Conservation (phyloP, 2,113 vertebrate species). For the Anguilla rostrata region DNA sequence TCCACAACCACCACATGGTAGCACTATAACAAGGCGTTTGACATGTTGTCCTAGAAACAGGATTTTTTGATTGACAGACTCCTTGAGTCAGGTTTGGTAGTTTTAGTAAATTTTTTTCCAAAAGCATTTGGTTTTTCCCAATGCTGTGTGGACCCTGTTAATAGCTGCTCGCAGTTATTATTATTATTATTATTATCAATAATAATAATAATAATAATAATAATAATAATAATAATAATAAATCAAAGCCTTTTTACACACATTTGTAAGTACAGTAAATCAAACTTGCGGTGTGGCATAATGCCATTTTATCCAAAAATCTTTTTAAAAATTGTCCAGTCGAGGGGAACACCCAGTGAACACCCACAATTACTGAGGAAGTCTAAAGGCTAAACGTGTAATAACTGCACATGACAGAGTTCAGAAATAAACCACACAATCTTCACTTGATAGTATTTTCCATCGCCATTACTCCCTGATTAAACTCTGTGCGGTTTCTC, state of each 20-base stretch:
- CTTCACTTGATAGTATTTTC: background rate
- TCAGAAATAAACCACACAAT: too few relatives aligned
- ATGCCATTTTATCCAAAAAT: background rate
- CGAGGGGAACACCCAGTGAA: background rate
- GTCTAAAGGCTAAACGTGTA: too few relatives aligned
- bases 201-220: background rate
- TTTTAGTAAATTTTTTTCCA: too few relatives aligned
- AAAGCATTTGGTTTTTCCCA: background rate
- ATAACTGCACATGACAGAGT: too few relatives aligned
- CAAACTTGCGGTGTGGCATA: background rate
- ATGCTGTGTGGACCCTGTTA: too few relatives aligned
- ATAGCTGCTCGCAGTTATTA: too few relatives aligned
- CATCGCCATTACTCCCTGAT: background rate
- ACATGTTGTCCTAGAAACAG: background rate
- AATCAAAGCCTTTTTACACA: background rate
- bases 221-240: too few relatives aligned
- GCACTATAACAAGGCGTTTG: conserved; percentile 10
- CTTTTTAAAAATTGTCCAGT: too few relatives aligned
- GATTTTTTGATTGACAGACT: too few relatives aligned
- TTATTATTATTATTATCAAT: background rate
- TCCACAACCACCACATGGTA: too few relatives aligned
- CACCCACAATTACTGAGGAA: background rate
- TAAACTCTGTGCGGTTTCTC: background rate
- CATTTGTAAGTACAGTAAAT: background rate
- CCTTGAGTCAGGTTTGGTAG: too few relatives aligned